Conservation (phyloP, 2,113 vertebrate genomes). For the Cyprinodon brontotheroides region DNA sequence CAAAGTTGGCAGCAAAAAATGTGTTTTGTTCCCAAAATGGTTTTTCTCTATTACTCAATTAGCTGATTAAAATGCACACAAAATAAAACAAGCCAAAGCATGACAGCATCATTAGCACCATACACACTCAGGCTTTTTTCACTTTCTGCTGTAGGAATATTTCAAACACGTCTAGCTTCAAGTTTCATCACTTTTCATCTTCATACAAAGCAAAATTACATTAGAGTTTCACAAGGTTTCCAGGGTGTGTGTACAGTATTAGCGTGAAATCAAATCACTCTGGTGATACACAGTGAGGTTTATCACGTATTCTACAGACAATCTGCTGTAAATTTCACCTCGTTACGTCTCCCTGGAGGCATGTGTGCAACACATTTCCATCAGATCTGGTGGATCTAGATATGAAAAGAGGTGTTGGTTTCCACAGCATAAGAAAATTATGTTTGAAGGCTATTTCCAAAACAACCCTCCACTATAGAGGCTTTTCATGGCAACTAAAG, state of each 20-base stretch:
- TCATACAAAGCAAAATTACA: neutral
- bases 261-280: constrained; percentile 33
- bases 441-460: neutral
- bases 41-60: constrained; percentile 40
- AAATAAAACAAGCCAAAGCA: constrained; percentile 26
- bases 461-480: neutral
- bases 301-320: constrained; percentile 18
- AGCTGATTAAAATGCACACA: constrained; percentile 42
- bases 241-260: constrained; percentile 14
- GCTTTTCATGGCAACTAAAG: neutral
- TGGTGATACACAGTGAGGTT: neutral
- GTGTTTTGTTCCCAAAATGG: neutral
- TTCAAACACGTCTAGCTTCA: neutral
- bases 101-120: constrained; percentile 34
- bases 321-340: neutral
- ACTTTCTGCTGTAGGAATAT: constrained; percentile 24
- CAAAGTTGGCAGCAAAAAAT: constrained; percentile 22
- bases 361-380: neutral
- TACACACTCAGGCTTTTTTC: constrained; percentile 15
- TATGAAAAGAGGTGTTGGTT: neutral
- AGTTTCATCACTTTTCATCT: constrained; percentile 16
- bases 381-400: constrained; percentile 1
- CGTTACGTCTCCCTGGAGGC: constrained; percentile 6
- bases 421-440: neutral
- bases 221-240: neutral